These are phyloP conservation scores for Ageneiosus marmoratus DNA, from an alignment of 2,113 vertebrate species.

Conservation along the genomic window DNA sequence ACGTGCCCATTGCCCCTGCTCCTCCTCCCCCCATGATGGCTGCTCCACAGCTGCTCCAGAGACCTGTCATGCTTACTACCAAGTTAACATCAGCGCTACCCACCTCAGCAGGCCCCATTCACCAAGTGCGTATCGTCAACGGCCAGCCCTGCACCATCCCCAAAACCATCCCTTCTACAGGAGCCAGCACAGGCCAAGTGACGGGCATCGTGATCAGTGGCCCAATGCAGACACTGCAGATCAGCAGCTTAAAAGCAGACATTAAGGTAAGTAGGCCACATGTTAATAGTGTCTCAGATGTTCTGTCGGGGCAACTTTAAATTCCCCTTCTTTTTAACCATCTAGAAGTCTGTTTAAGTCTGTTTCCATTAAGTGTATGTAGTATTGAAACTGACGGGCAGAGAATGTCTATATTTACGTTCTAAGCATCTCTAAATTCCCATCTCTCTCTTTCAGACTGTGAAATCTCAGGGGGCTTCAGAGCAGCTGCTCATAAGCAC, in stretches of 20 bases:
- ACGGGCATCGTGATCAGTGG: conserved; percentile 95
- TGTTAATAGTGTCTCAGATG: not conserved
- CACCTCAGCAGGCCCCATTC: conserved; percentile 89
- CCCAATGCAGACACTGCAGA: conserved; percentile 85
- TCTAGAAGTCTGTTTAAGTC: not conserved
- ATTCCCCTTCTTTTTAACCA: not conserved
- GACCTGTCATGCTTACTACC: conserved; percentile 92
- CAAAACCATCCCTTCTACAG: conserved; percentile 64
- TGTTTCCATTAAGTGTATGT: not conserved
- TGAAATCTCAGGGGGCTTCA: conserved; percentile 84
- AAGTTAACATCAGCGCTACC: conserved; percentile 85
- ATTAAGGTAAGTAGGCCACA: conserved; percentile 79
- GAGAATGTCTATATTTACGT: not conserved
- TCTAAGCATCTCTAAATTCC: not conserved
- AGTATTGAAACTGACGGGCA: not conserved
- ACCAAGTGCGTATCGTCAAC: conserved; percentile 95
- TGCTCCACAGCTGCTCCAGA: conserved; percentile 92
- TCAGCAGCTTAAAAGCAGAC: conserved; percentile 89
- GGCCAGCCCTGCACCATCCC: conserved; percentile 86
- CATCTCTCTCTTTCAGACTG: conserved; percentile 61
- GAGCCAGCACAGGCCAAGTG: conserved; percentile 81
- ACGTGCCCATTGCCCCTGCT: conserved; percentile 94
- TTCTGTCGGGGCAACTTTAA: not conserved
- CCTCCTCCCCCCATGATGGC: conserved; percentile 97
- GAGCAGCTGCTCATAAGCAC: conserved; percentile 78